Evolutionary conservation across 1,140 invertebrate genomes (phyloP).

Genomic region (Anagrus nilaparvatae): DNA sequence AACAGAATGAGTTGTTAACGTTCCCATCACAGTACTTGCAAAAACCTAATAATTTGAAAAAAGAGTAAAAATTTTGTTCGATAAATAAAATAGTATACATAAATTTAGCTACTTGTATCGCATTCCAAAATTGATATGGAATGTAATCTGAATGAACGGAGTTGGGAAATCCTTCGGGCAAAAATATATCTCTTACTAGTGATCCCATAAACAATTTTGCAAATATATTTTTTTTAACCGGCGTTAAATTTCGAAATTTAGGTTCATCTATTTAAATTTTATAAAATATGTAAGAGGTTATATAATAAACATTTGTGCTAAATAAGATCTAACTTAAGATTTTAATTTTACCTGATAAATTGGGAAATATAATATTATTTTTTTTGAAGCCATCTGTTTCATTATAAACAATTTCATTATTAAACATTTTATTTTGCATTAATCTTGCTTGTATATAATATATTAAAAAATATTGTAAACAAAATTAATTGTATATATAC

Average conservation of each 20-base stretch:
- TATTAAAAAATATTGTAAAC: too few relatives aligned
- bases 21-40: conserved; percentile 82
- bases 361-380: conserved; percentile 11
- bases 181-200: conserved; percentile 60
- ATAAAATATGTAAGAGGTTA: conserved; percentile 1
- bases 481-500: too few relatives aligned
- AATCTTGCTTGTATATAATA: too few relatives aligned
- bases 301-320: background rate
- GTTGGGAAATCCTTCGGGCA: conserved; percentile 82
- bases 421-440: conserved; percentile 10
- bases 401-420: conserved; percentile 5
- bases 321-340: background rate
- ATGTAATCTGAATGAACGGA: conserved; percentile 86
- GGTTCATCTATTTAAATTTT: conserved; percentile 8
- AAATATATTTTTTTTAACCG: conserved; percentile 6
- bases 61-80: background rate
- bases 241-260: conserved; percentile 7
- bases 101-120: conserved; percentile 58
- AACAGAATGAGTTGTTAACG: conserved; percentile 77
- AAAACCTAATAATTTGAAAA: conserved; percentile 67
- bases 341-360: conserved; percentile 8
- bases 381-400: conserved; percentile 11
- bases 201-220: conserved; percentile 14
- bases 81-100: conserved; percentile 4
- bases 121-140: conserved; percentile 91